Evolutionary conservation across 1,140 invertebrate genomes (phyloP), one percentile per base, ranked within the genome.

Genomic region (Ceratosolen fusciceps): DNA sequence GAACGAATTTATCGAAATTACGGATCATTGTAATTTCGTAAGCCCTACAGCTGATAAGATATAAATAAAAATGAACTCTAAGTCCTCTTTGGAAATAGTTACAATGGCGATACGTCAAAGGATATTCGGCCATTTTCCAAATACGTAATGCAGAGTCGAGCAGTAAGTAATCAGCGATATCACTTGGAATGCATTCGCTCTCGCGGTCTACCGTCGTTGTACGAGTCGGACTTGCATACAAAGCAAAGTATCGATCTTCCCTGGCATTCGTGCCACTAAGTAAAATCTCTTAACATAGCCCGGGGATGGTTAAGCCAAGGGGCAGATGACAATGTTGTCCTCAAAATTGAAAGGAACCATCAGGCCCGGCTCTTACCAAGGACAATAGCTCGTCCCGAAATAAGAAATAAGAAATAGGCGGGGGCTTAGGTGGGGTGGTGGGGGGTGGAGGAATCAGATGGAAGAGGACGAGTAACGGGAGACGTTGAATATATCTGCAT

Each of bases 341-440:
- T 62, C 8, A 31, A 34, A 62, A 62, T n/a, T 62, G 58, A 34
- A 62, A 62, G 58, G 10, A 62, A 16, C 34, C 58, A 62, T 34
- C 58, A 62, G 14, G 4, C 2, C 0, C 4, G 4, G 31, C 4
- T 34, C 29, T 34, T 62, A 3, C 8, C 16, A 31, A 31, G 2
- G 37, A 43, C 21, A 67, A 43, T n/a, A 24, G n/a, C 10, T 24
- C 1, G 2, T 24, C 14, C 10, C 21, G 26, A 19, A 1, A 67
- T 7, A 39, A 43, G 16, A 43, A 43, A 39, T n/a, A 12, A 67
- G 2, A 43, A 31, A 43, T n/a, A n/a, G n/a, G n/a, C n/a, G n/a
- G n/a, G n/a, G n/a, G n/a, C n/a, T n/a, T n/a, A n/a, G n/a, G n/a
- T n/a, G n/a, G n/a, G n/a, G n/a, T n/a, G n/a, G n/a, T n/a, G n/a